A percentile compares a stretch with the other conserved stretches of the same genome.
Evolutionary conservation across 1,140 invertebrate genomes (phyloP).

Genomic region (Hylaeus volcanicus): DNA sequence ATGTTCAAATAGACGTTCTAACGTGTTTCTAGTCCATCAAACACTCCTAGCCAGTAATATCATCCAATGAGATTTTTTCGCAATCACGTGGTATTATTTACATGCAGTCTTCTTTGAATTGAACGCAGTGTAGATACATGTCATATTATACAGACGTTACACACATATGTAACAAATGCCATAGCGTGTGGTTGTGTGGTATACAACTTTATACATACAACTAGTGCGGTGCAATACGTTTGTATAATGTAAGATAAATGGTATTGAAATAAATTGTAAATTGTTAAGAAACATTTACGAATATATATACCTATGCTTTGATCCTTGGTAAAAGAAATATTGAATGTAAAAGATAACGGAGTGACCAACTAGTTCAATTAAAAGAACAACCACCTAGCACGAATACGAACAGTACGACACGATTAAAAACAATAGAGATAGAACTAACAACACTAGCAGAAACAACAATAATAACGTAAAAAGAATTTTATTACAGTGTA

Average conservation of each 20-base stretch:
- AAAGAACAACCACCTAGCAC: conserved; percentile 22
- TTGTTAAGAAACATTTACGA: neutral
- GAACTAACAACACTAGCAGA: conserved; percentile 14
- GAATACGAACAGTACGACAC: conserved; percentile 5
- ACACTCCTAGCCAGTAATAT: too few relatives aligned
- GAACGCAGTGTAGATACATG: neutral
- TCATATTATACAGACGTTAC: neutral
- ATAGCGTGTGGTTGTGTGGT: conserved; percentile 14
- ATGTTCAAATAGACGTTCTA: too few relatives aligned
- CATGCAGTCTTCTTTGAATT: neutral
- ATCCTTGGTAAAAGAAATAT: neutral
- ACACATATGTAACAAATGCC: too few relatives aligned
- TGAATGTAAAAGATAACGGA: conserved; percentile 17
- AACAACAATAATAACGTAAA: conserved; percentile 22
- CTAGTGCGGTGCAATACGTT: conserved; percentile 20
- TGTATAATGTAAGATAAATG: conserved; percentile 24
- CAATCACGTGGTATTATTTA: too few relatives aligned
- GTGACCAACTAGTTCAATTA: conserved; percentile 24
- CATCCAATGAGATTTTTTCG: too few relatives aligned
- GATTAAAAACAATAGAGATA: conserved; percentile 26
- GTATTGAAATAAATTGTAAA: conserved; percentile 14
- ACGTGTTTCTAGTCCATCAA: neutral
- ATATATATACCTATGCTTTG: neutral
- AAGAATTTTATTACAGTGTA: conserved; percentile 1
- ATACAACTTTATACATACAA: neutral